Evolutionary conservation across 1,140 invertebrate species (phyloP), one percentile per base, ranked within the genome.

Genomic region (Eriosoma lanigerum): DNA sequence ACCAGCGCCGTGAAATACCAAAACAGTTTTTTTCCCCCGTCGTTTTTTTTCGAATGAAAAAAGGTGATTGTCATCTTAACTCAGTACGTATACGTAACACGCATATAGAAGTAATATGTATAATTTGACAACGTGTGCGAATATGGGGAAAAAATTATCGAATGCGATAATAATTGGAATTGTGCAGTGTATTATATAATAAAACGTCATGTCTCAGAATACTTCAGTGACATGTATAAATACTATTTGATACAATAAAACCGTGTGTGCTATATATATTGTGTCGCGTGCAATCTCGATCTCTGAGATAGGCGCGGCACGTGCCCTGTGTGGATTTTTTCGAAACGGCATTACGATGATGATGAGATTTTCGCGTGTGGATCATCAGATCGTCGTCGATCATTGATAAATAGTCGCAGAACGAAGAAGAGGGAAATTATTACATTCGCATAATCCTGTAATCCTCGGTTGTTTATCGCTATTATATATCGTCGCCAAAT

Each of bases 231-330:
- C 19, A 17, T 54, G 15, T 54, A 54, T 54, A n/a, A 38, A 4
- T 38, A 38, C 8, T 38, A 4, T 38, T 38, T 38, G 8, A 4
- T 38, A 50, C 15, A 29, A n/a, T 68, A 68, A 50, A 50, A 70
- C 44, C 24, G 24, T 29, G 19, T 17, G 19, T 15, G n/a, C 32
- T 38, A 38, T 4, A 38, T n/a, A n/a, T n/a, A n/a, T n/a, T 8
- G 48, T 44, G 66, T 50, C 66, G 46, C 66, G 66, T 70, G 66
- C 46, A 15, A 19, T 70, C 24, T 3, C 17, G 46, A 70, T 70
- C 44, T 46, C 44, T 21, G 15, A 68, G 44, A 68, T 68, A 38
- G 64, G 12, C 8, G 44, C 8, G 66, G 24, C 66, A 29, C 68
- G 68, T 72, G 68, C 10, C 17, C 21, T 64, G 62, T 46, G 44